These are phyloP conservation scores for Pimpla rufipes DNA, from an alignment of 2,888 invertebrate genomes.

Conservation along the genomic window DNA sequence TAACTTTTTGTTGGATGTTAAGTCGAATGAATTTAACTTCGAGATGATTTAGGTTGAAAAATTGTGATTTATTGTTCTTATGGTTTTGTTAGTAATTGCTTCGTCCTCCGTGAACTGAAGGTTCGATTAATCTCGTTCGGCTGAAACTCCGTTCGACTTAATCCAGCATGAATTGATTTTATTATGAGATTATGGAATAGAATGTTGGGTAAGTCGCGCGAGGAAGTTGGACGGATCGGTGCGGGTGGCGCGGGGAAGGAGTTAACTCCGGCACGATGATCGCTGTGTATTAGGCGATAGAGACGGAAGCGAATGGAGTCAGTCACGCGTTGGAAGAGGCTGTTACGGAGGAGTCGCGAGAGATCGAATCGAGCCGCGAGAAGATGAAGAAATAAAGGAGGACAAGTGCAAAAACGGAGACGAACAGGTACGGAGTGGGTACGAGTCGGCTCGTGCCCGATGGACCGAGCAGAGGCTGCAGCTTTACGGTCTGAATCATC, in stretches of 20 bases:
- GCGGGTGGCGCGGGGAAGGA: neutral
- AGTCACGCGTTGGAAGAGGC: neutral
- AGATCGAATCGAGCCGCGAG: slow-evolving; percentile 7
- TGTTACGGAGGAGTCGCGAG: neutral
- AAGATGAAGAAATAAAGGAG: slow-evolving; percentile 35
- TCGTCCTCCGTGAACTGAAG: too few species aligned
- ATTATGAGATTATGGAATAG: neutral
- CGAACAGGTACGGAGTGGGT: slow-evolving; percentile 10
- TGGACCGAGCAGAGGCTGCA: slow-evolving; percentile 49
- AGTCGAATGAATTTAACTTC: too few species aligned
- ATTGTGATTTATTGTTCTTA: too few species aligned
- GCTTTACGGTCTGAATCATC: slow-evolving; percentile 64
- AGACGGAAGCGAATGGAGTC: neutral
- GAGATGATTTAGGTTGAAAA: too few species aligned
- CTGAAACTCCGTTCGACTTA: too few species aligned
- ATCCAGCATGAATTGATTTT: too few species aligned
- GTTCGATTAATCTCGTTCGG: too few species aligned
- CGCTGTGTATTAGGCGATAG: neutral
- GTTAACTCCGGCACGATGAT: neutral
- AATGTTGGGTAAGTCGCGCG: neutral
- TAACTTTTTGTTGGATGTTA: too few species aligned
- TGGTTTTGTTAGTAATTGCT: too few species aligned
- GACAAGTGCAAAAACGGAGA: slow-evolving; percentile 19
- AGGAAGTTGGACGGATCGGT: neutral
- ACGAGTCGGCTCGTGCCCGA: slow-evolving; percentile 32